Evolutionary conservation across 2,888 invertebrate species (phyloP).

Genomic region (Bellardia bayeri): DNA sequence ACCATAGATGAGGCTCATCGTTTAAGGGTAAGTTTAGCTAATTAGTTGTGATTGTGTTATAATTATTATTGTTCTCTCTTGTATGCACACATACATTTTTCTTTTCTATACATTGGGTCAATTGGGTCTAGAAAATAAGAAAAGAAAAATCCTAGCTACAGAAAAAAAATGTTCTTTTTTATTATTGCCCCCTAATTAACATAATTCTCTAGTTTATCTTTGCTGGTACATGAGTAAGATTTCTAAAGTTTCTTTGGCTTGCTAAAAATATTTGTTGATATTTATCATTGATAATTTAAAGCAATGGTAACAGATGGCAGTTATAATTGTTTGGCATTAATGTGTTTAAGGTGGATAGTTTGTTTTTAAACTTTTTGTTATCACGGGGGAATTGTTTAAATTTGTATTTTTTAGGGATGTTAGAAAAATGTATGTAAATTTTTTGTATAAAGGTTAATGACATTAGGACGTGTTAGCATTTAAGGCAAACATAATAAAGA

Average conservation of each 20-base stretch:
- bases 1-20: slow-evolving; percentile 94
- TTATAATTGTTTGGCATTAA: slow-evolving; percentile 18
- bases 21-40: slow-evolving; percentile 88
- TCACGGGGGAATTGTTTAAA: not conserved
- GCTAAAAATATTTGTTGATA: not conserved
- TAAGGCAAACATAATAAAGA: not conserved
- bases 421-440: not conserved
- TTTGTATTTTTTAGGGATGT: not conserved
- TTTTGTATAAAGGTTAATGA: not conserved
- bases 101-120: not conserved
- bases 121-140: not conserved
- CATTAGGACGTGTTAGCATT: not conserved
- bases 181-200: slow-evolving; percentile 31
- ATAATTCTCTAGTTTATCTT: slow-evolving; percentile 54
- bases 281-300: slow-evolving; percentile 47
- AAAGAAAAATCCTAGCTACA: not conserved
- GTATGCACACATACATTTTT: not conserved
- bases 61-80: not conserved
- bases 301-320: slow-evolving; percentile 33
- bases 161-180: not conserved
- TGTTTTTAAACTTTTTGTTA: not conserved
- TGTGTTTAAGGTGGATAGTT: not conserved
- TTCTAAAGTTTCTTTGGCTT: too few species aligned
- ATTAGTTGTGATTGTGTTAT: not conserved
- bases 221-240: not conserved